A percentile compares a stretch with the other conserved stretches of the same genome.
Conservation (phyloP, 2,888 invertebrate genomes). For the Hirtodrosophila cameraria region DNA sequence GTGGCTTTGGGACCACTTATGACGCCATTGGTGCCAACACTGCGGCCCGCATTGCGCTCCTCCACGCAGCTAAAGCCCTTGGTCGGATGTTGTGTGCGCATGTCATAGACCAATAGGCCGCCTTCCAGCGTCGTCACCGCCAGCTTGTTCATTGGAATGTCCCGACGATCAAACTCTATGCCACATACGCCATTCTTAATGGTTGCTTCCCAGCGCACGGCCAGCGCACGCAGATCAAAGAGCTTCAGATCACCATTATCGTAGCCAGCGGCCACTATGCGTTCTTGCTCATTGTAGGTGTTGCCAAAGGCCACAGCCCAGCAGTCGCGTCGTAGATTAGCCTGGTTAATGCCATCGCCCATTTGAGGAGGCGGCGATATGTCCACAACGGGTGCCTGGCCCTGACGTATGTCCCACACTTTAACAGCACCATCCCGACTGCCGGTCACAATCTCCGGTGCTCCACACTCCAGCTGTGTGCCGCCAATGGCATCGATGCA, state of each 20-base stretch:
- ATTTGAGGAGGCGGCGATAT: conserved; percentile 85
- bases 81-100: conserved; percentile 93
- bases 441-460: conserved; percentile 97
- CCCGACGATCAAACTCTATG: conserved; percentile 95
- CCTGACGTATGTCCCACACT: conserved; percentile 97
- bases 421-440: conserved; percentile 97
- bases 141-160: conserved; percentile 97
- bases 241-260: conserved; percentile 98
- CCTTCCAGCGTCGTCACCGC: conserved; percentile 96
- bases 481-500: conserved; percentile 96
- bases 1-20: conserved; percentile 90
- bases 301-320: conserved; percentile 97
- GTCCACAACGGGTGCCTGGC: conserved; percentile 93
- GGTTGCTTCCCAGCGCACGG: conserved; percentile 95
- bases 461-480: conserved; percentile 91
- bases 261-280: conserved; percentile 95
- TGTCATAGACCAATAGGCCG: conserved; percentile 94
- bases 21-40: conserved; percentile 83
- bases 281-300: conserved; percentile 93
- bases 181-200: conserved; percentile 95
- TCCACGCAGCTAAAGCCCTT: conserved; percentile 91
- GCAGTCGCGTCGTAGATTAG: conserved; percentile 88
- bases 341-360: conserved; percentile 86
- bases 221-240: conserved; percentile 94
- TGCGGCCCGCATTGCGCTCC: conserved; percentile 83